phyloP scores from a whole-genome alignment of 1,140 invertebrate species.

The Ceratoteleas bidentatus region DNA sequence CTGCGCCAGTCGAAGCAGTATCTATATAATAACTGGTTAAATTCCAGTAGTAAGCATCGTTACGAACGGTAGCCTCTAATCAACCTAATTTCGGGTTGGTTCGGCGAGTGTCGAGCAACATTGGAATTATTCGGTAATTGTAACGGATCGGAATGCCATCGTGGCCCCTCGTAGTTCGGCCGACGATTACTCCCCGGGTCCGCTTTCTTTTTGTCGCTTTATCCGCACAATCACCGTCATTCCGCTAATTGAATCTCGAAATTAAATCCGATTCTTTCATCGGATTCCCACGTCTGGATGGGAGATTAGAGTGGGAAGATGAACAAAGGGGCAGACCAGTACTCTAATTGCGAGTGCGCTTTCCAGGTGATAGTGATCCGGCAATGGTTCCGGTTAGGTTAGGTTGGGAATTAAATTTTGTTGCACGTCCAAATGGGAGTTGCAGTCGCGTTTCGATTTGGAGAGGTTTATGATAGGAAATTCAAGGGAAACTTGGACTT shows the following conservation, averaged over 20 bases:
- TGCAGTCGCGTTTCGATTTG: too few species aligned
- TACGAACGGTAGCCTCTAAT: slow-evolving; percentile 82
- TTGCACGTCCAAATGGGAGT: too few species aligned
- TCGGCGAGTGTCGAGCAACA: slow-evolving; percentile 74
- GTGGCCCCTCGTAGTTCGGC: slow-evolving; percentile 58
- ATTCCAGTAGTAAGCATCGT: slow-evolving; percentile 81
- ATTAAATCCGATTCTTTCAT: slow-evolving; percentile 47
- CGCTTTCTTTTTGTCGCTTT: slow-evolving; percentile 44
- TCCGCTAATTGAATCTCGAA: slow-evolving; percentile 50
- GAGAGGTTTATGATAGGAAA: too few species aligned
- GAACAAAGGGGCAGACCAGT: slow-evolving; percentile 28
- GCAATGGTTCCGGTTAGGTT: too few species aligned
- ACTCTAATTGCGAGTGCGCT: background rate
- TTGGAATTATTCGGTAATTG: slow-evolving; percentile 81
- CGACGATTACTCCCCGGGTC: slow-evolving; percentile 31
- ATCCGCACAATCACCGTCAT: slow-evolving; percentile 47
- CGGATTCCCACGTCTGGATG: slow-evolving; percentile 28
- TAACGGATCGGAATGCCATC: slow-evolving; percentile 80
- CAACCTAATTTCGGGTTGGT: slow-evolving; percentile 80
- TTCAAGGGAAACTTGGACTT: too few species aligned
- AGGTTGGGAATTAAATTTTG: too few species aligned
- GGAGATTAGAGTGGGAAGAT: slow-evolving; percentile 2
- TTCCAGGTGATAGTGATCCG: background rate
- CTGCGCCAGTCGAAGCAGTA: slow-evolving; percentile 56
- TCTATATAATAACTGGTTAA: slow-evolving; percentile 80